phyloP scores from a whole-genome alignment of 2,797 vertebrate genomes.

The Buphagus erythrorhynchus region DNA sequence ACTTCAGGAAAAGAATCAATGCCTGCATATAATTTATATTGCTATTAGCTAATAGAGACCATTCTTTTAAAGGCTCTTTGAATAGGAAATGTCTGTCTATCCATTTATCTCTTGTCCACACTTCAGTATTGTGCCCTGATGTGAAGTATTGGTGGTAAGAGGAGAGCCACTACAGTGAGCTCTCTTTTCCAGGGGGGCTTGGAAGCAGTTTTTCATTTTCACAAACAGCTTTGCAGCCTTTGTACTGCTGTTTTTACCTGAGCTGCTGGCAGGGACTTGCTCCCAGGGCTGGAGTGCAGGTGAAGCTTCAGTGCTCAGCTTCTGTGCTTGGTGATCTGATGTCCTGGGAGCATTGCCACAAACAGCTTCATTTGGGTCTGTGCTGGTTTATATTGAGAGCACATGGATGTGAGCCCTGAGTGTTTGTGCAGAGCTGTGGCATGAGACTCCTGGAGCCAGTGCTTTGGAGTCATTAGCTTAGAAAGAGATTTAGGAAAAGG shows the following conservation, averaged over 20 bases:
- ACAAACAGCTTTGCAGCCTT: neutral
- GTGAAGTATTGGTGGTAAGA: neutral
- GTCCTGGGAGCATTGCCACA: neutral
- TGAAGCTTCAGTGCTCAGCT: neutral
- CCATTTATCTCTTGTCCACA: neutral
- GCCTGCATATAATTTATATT: neutral
- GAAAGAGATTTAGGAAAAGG: conserved; percentile 4
- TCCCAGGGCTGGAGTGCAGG: neutral
- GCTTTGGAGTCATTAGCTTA: neutral
- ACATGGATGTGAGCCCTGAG: neutral
- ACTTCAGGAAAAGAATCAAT: neutral
- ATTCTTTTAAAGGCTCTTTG: neutral
- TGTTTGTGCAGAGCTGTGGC: neutral
- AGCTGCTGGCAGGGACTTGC: neutral
- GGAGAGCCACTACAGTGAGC: neutral
- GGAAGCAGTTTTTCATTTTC: neutral
- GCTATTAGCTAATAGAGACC: neutral
- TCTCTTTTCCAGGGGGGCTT: neutral
- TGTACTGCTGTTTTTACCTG: neutral
- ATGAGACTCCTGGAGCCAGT: neutral
- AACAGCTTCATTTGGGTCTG: neutral
- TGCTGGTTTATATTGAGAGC: neutral
- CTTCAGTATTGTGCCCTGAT: neutral
- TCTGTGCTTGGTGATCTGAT: neutral
- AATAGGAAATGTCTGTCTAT: neutral